Percentiles rank a stretch among this genome's conserved stretches.
phyloP scores from a whole-genome alignment of 2,888 invertebrate genomes.

The Molanna angustata region DNA sequence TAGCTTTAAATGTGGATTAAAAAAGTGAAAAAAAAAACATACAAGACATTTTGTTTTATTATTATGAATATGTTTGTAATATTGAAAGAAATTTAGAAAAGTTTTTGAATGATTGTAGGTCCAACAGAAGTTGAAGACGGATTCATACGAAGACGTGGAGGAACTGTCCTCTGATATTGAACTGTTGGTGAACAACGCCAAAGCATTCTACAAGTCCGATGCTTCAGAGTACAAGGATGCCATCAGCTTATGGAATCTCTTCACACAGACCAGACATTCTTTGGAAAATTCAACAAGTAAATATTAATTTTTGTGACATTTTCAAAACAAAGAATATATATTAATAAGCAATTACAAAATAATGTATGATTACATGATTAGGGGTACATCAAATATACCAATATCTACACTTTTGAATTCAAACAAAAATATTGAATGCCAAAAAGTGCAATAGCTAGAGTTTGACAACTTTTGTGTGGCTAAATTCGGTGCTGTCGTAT shows the following conservation, averaged over 20 bases:
- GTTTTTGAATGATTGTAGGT: slow-evolving; percentile 54
- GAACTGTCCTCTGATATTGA: slow-evolving; percentile 89
- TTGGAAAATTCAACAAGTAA: slow-evolving; percentile 44
- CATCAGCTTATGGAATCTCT: slow-evolving; percentile 82
- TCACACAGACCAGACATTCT: slow-evolving; percentile 51
- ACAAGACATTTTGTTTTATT: background rate
- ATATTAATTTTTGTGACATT: background rate
- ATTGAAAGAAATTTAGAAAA: background rate
- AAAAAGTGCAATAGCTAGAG: too few species aligned
- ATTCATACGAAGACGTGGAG: slow-evolving; percentile 93
- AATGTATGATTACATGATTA: too few species aligned
- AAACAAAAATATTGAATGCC: too few species aligned
- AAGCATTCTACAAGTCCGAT: slow-evolving; percentile 89
- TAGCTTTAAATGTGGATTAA: too few species aligned
- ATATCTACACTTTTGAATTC: too few species aligned
- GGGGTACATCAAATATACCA: too few species aligned
- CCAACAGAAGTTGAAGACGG: slow-evolving; percentile 95
- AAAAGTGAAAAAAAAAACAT: too few species aligned
- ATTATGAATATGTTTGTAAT: slow-evolving; percentile 3
- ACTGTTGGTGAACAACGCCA: slow-evolving; percentile 89
- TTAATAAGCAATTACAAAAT: too few species aligned
- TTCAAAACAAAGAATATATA: too few species aligned
- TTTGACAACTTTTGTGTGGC: too few species aligned
- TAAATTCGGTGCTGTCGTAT: too few species aligned
- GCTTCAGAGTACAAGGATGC: slow-evolving; percentile 89